These are phyloP conservation scores for Sminthurides aquaticus DNA, from an alignment of 2,888 invertebrate species.

Conservation along the genomic window DNA sequence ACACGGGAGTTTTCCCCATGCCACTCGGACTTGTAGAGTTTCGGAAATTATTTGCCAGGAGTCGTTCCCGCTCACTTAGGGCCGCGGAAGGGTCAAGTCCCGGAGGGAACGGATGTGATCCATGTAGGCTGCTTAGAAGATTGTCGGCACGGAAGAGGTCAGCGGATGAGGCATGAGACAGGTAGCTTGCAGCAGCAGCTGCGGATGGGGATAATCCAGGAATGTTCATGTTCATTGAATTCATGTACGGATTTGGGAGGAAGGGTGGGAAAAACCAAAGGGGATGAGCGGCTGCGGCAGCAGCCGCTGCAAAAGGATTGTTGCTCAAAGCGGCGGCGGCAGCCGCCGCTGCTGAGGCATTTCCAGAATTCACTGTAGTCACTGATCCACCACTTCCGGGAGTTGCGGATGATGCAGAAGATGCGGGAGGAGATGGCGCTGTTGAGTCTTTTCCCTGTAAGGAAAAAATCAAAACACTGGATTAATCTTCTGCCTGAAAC, in stretches of 20 bases:
- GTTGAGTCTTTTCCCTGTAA: conserved; percentile 9
- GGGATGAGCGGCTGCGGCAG: conserved; percentile 42
- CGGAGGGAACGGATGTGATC: conserved; percentile 12
- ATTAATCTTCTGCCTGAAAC: too few species aligned
- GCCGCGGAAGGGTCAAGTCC: background rate
- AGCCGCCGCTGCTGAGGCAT: conserved; percentile 31
- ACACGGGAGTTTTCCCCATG: background rate
- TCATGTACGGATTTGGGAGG: conserved; percentile 43
- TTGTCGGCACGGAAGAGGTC: conserved; percentile 24
- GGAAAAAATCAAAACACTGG: background rate
- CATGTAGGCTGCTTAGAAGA: conserved; percentile 20
- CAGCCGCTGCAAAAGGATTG: conserved; percentile 28
- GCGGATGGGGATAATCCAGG: conserved; percentile 20
- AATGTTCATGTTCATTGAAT: conserved; percentile 40
- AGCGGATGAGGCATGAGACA: conserved; percentile 13
- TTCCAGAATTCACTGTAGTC: conserved; percentile 19
- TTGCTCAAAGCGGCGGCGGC: conserved; percentile 31
- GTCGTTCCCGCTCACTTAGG: conserved; percentile 18
- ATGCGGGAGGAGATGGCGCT: background rate
- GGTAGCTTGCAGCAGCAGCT: conserved; percentile 14
- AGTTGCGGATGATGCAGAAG: background rate
- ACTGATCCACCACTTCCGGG: conserved; percentile 1
- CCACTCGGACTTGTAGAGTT: conserved; percentile 13
- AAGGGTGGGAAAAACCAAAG: conserved; percentile 44
- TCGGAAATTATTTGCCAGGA: conserved; percentile 22